These are phyloP conservation scores for Alouatta palliata DNA, from an alignment of 2,113 vertebrate genomes.

Conservation along the genomic window DNA sequence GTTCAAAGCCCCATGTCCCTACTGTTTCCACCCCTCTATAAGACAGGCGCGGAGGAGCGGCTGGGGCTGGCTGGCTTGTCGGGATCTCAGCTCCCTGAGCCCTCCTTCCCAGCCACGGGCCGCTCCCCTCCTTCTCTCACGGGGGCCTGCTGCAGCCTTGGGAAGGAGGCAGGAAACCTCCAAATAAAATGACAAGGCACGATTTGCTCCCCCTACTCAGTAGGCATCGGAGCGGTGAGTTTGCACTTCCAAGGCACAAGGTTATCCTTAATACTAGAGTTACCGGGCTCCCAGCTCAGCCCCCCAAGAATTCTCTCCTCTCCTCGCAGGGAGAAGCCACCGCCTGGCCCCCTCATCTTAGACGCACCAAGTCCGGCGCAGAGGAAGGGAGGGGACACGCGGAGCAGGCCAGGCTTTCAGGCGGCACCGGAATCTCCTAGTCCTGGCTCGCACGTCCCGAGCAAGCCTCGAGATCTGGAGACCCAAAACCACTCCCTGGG, in stretches of 20 bases:
- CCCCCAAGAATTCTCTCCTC: neutral
- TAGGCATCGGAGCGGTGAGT: slow-evolving; percentile 80
- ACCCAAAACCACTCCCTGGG: slow-evolving; percentile 57
- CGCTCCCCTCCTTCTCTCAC: slow-evolving; percentile 4
- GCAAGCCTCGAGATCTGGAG: slow-evolving; percentile 35
- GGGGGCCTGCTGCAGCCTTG: neutral
- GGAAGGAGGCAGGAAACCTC: slow-evolving; percentile 41
- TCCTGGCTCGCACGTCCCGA: slow-evolving; percentile 8
- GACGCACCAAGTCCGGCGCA: slow-evolving; percentile 56
- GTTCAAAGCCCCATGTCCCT: neutral
- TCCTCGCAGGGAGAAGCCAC: neutral
- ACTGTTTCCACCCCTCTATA: neutral
- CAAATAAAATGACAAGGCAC: slow-evolving; percentile 83
- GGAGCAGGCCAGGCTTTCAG: slow-evolving; percentile 56
- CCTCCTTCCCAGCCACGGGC: neutral
- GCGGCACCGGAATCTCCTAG: slow-evolving; percentile 49
- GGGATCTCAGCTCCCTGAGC: slow-evolving; percentile 46
- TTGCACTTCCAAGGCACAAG: slow-evolving; percentile 83
- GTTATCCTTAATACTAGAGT: slow-evolving; percentile 80
- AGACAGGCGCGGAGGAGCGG: neutral
- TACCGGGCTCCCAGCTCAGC: slow-evolving; percentile 72
- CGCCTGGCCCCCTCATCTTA: slow-evolving; percentile 18
- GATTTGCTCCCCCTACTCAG: slow-evolving; percentile 80
- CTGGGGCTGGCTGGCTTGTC: neutral
- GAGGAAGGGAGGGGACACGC: slow-evolving; percentile 37